These are phyloP conservation scores for Lepidurus packardi DNA, from an alignment of 1,140 invertebrate genomes.

Conservation along the genomic window DNA sequence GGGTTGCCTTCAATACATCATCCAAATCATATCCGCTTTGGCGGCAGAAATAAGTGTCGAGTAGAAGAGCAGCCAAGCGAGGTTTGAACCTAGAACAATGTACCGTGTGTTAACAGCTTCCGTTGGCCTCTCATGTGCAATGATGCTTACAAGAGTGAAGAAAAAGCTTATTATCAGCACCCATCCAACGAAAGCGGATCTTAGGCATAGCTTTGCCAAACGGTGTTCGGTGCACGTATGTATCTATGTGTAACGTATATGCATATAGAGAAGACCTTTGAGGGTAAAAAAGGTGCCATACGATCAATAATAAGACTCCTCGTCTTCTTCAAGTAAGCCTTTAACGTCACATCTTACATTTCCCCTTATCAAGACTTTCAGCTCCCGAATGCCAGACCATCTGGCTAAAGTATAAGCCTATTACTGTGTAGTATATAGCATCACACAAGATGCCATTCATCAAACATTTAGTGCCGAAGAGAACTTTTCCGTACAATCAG, in stretches of 20 bases:
- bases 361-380: no score
- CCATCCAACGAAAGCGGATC: conserved; percentile 3
- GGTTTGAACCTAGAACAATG: not conserved
- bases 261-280: not conserved
- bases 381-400: no score
- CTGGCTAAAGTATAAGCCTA: no score
- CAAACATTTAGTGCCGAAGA: no score
- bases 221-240: not conserved
- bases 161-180: not conserved
- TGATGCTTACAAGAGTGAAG: not conserved
- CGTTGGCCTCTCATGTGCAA: not conserved
- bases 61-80: not conserved
- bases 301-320: conserved; percentile 15
- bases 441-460: no score
- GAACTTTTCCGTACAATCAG: no score
- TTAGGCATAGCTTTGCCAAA: not conserved
- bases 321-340: not conserved
- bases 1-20: not conserved
- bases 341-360: no score
- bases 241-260: not conserved
- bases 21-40: not conserved
- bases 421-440: no score
- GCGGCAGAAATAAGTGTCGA: not conserved
- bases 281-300: not conserved
- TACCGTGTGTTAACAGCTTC: not conserved